Percentiles rank a stretch among this genome's conserved stretches.
phyloP scores from a whole-genome alignment of 2,797 vertebrate genomes.

The Threskiornis aethiopicus region DNA sequence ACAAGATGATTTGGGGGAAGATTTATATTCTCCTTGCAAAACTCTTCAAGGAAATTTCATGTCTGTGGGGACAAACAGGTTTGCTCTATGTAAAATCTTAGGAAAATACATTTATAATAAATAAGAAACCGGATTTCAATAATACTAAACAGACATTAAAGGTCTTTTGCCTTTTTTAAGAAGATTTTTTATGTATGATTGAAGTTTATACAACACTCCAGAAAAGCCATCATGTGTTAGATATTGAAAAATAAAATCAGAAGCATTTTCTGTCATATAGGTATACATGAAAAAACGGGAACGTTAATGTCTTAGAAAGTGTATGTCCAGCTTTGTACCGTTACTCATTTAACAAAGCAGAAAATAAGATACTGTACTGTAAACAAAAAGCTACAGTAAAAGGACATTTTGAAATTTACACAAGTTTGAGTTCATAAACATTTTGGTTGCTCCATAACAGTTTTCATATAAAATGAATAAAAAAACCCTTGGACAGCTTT shows the following conservation, averaged over 20 bases:
- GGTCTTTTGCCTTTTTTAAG: constrained; percentile 78
- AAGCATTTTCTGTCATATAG: constrained; percentile 78
- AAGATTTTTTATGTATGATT: constrained; percentile 80
- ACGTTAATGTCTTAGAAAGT: constrained; percentile 77
- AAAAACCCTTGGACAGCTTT: constrained; percentile 79
- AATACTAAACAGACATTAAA: constrained; percentile 73
- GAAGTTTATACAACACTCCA: constrained; percentile 80
- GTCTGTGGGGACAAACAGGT: background rate
- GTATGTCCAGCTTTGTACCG: constrained; percentile 73
- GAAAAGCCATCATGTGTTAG: constrained; percentile 79
- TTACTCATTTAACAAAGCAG: constrained; percentile 80
- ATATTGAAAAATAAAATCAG: constrained; percentile 81
- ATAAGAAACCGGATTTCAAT: constrained; percentile 57
- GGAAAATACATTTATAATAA: constrained; percentile 39
- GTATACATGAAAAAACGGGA: constrained; percentile 78
- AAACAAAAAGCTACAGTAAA: constrained; percentile 81
- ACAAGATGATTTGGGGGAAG: background rate
- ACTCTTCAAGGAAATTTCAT: background rate
- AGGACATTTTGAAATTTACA: constrained; percentile 82
- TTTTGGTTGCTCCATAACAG: constrained; percentile 79
- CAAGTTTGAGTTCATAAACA: constrained; percentile 81
- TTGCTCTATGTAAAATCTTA: background rate
- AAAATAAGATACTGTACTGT: constrained; percentile 76
- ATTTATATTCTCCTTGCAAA: background rate
- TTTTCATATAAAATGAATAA: constrained; percentile 82